Base-by-base conservation (phyloP, 2,888 invertebrate genomes). In the Drosophila meridionalis region DNA sequence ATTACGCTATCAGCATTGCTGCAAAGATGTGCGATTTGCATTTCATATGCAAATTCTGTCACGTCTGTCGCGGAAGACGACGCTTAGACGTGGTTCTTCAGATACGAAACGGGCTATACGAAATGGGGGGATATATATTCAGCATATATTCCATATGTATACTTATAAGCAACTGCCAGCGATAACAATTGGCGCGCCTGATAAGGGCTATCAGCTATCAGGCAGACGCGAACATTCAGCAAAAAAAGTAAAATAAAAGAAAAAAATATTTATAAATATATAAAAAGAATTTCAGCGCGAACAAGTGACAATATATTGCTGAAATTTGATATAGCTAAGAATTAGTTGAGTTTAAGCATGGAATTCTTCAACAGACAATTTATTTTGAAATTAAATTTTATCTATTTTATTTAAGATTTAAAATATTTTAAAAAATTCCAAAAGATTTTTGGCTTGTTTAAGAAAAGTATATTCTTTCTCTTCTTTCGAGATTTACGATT, bases 11-110 rank as follows among this genome's bases (percentile, higher is more conserved):
- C 63, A 73, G 56, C 52, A 52, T 20, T 57, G 56, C 52, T 57
- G 34, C 48, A 34, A 45, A 76, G 69, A 70, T 69, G 64, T 55
- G 58, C 58, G 78, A 77, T 78, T 52, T 68, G 28, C 75, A 56
- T 48, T 62, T 53, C 55, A 76, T 76, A 76, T 76, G 85, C 83
- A 81, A 85, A 87, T 86, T 87, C 82, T 78, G 81, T 87, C 85
- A 86, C 85, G 85, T 86, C 81, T 87, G 68, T 30, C 61, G 60
- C 66, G 65, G 73, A 76, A 76, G 79, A 84, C 81, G 70, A 79
- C 74, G 80, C 74, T 78, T 78, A 86, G 83, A 83, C 83, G 83
- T 83, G 83, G 75, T 69, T 57, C 77, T 68, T 50, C 65, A 75
- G 76, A 65, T 73, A 73, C 72, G 56, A 55, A 38, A 38, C 38